These are phyloP conservation scores for Lepidocyrtinus sp. DNA, from an alignment of 2,888 invertebrate species.

Conservation along the genomic window DNA sequence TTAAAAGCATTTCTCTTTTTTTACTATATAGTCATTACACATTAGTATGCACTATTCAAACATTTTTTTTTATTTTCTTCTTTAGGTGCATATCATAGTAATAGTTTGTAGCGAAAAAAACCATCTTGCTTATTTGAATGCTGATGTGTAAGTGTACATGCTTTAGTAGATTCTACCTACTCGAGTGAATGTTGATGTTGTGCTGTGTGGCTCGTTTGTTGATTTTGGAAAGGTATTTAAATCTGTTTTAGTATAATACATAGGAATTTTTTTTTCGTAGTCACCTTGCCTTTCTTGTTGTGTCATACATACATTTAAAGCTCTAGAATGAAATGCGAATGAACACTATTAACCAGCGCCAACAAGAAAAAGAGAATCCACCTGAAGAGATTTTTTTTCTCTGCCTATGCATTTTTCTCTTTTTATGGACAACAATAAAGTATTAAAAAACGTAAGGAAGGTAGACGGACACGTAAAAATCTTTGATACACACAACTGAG, in stretches of 20 bases:
- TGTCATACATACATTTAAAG: slow-evolving; percentile 10
- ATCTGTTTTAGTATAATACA: not conserved
- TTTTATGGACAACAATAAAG: slow-evolving; percentile 16
- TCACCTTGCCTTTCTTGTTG: slow-evolving; percentile 2
- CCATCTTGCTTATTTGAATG: slow-evolving; percentile 8
- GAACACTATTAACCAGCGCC: slow-evolving; percentile 6
- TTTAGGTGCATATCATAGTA: slow-evolving; percentile 10
- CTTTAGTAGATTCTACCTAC: too few species aligned
- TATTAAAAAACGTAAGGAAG: not conserved
- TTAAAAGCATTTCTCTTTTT: slow-evolving; percentile 29
- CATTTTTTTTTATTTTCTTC: not conserved
- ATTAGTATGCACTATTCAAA: not conserved
- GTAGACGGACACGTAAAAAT: slow-evolving; percentile 15
- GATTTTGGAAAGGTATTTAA: slow-evolving; percentile 17
- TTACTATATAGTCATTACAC: not conserved
- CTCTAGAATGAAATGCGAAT: slow-evolving; percentile 2
- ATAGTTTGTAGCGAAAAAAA: too few species aligned
- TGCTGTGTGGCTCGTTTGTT: not conserved
- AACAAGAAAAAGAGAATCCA: not conserved
- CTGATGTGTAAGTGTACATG: too few species aligned
- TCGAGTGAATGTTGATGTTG: slow-evolving; percentile 6
- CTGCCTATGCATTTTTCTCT: slow-evolving; percentile 9
- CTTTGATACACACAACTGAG: slow-evolving; percentile 12
- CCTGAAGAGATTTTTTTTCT: slow-evolving; percentile 11
- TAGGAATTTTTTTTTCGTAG: slow-evolving; percentile 1